Conservation (phyloP, 2,888 invertebrate genomes). For the Atrina japonica region DNA sequence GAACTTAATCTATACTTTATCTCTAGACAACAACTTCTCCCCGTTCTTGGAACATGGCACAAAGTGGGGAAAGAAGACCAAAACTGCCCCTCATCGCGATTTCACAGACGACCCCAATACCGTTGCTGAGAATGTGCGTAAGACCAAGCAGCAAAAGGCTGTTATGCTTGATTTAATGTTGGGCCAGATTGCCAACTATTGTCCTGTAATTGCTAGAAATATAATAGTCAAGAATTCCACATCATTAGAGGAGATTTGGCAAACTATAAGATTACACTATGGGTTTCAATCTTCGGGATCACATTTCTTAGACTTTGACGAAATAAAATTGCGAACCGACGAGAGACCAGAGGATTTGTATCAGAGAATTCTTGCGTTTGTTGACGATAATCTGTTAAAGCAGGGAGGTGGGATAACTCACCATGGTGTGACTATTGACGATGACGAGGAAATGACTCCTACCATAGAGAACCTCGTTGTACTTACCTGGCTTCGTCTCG, state of each 20-base stretch:
- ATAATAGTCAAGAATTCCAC: slow-evolving; percentile 53
- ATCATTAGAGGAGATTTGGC: slow-evolving; percentile 46
- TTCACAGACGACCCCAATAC: slow-evolving; percentile 41
- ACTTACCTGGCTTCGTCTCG: slow-evolving; percentile 47
- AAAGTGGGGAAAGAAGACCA: slow-evolving; percentile 41
- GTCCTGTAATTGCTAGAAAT: slow-evolving; percentile 48
- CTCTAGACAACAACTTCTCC: slow-evolving; percentile 46
- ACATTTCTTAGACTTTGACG: slow-evolving; percentile 46
- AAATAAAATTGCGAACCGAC: slow-evolving; percentile 38
- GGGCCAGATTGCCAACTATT: slow-evolving; percentile 59
- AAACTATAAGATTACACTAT: slow-evolving; percentile 44
- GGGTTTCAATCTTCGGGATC: slow-evolving; percentile 50
- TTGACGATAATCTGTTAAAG: slow-evolving; percentile 46
- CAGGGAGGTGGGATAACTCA: slow-evolving; percentile 37
- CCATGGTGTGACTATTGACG: slow-evolving; percentile 19
- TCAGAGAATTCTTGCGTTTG: slow-evolving; percentile 43
- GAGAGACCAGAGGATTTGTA: slow-evolving; percentile 50
- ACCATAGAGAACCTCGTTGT: slow-evolving; percentile 53
- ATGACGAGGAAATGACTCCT: slow-evolving; percentile 45
- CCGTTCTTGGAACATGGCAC: slow-evolving; percentile 37
- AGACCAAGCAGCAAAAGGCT: slow-evolving; percentile 18
- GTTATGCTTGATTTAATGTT: slow-evolving; percentile 44
- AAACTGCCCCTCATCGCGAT: slow-evolving; percentile 32
- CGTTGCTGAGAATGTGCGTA: slow-evolving; percentile 24
- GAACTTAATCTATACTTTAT: slow-evolving; percentile 45